Evolutionary conservation across 2,888 invertebrate species (phyloP).

Genomic region (Polymixis flavicincta): DNA sequence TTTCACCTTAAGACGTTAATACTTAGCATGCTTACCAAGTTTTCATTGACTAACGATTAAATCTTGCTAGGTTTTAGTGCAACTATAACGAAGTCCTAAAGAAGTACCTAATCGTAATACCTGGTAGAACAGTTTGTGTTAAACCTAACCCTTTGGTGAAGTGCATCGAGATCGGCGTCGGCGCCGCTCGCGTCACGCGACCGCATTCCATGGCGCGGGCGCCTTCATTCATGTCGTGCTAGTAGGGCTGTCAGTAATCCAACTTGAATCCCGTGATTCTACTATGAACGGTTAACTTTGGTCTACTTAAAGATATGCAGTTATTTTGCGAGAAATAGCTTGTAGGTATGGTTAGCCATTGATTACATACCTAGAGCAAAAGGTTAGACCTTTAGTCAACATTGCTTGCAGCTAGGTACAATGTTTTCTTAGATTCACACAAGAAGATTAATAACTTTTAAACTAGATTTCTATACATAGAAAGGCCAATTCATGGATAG

Average conservation of each 20-base stretch:
- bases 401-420: background rate
- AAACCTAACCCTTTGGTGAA: constrained; percentile 84
- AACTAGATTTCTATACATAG: background rate
- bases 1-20: too few relatives aligned
- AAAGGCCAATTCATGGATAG: background rate
- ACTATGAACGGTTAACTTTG: constrained; percentile 23
- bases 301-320: constrained; percentile 19
- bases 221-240: constrained; percentile 88
- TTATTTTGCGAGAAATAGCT: background rate
- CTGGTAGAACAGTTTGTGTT: constrained; percentile 64
- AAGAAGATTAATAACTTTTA: background rate
- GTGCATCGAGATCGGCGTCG: constrained; percentile 90
- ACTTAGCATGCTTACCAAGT: background rate
- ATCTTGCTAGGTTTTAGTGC: background rate
- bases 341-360: background rate
- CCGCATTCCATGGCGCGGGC: constrained; percentile 90
- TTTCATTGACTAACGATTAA: background rate
- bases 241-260: constrained; percentile 63
- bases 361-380: background rate
- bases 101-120: constrained; percentile 32
- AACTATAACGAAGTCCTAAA: constrained; percentile 31
- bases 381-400: background rate
- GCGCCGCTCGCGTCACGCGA: constrained; percentile 91
- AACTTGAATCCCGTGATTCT: constrained; percentile 51
- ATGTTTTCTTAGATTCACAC: background rate